Base-by-base conservation (phyloP, 2,888 invertebrate genomes). In the Rhogogaster chlorosoma region DNA sequence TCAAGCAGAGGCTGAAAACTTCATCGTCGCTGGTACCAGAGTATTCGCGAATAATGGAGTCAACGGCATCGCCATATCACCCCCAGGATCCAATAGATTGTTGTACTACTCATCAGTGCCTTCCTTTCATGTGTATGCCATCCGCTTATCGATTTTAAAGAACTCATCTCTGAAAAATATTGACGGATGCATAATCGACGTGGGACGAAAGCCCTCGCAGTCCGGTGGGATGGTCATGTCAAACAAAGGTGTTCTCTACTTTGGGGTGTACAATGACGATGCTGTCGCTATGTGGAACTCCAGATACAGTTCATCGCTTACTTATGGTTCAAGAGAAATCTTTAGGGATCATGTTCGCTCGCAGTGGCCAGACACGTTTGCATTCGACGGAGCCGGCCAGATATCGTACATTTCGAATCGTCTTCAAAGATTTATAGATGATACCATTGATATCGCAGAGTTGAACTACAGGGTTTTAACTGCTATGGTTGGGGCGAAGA, bases 181-280 rank as follows among this genome's bases (percentile, higher is more conserved):
- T 5, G 89, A 90, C 12, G 87, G 87, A 0, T 93, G 94, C 86
- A 95, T 97, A 0, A 94, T 93, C 10, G 95, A 96, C 87, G 92
- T 96, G 67, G 97, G 96, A 0, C 90, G 93, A 0, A 96, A 96
- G 91, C 92, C 94, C 0, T 96, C 96, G 0, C 96, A 96, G 92
- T 95, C 96, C 0, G 96, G 96, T 89, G 97, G 97, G 0, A 96
- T 97, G 96, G 95, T 95, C 86, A 96, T 97, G 96, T 96, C 97
- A 88, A 95, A 96, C n/a, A 93, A 94, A 29, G 97, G 97, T 2
- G 92, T 95, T 6, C 94, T 97, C 12, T 97, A 96, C 93, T 97
- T 95, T 92, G 97, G 96, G 67, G 94, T 97, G 36, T 92, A 97
- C 83, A 95, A 95, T 80, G 95, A 96, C 89, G 96, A 96, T 86